Base-by-base conservation (phyloP, 2,797 vertebrate species). In the Sparus aurata region DNA sequence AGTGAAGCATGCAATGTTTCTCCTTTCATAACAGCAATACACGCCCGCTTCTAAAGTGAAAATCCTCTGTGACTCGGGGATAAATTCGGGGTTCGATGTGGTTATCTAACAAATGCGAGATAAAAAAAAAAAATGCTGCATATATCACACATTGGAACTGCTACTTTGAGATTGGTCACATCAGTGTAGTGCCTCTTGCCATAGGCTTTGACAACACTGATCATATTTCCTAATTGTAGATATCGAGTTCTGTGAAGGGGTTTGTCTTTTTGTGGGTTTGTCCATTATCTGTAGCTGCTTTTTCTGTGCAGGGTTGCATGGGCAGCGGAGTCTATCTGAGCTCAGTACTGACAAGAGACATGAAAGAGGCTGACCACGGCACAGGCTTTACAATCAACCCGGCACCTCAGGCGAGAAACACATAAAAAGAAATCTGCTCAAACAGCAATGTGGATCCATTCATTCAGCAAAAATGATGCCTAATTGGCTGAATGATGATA, bases 301-400 rank as follows among this genome's bases (percentile, higher is more conserved):
- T 55, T 65, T 79, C 55, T 77, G 22, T 22, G 15, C 49, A 50
- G 68, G 27, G 71, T 55, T 80, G 25, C 65, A 61, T 70, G 58
- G 68, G 64, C 73, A 73, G 65, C 60, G 20, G 60, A 77, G 65
- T 83, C 79, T 70, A 23, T 80, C 66, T 68, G 78, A 84, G 66
- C 66, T 75, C 69, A 69, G 49, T 61, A 61, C 71, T 69, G 79
- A 80, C 75, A 83, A 43, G 54, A 81, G 57, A 77, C 69, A 85
- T 83, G 69, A 83, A 80, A 74, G 64, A 71, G 54, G 63, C 73
- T 70, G 81, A 82, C 79, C 74, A 27, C 38, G 59, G 79, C 59
- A 69, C 65, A 62, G 53, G 20, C 74, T 89, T 89, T 82, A 87
- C 78, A 83, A 80, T 83, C 80, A 85, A 58, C 52, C 64, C 30